Evolutionary conservation across 2,113 vertebrate genomes (phyloP).

Genomic region (Brevimyrus niger): DNA sequence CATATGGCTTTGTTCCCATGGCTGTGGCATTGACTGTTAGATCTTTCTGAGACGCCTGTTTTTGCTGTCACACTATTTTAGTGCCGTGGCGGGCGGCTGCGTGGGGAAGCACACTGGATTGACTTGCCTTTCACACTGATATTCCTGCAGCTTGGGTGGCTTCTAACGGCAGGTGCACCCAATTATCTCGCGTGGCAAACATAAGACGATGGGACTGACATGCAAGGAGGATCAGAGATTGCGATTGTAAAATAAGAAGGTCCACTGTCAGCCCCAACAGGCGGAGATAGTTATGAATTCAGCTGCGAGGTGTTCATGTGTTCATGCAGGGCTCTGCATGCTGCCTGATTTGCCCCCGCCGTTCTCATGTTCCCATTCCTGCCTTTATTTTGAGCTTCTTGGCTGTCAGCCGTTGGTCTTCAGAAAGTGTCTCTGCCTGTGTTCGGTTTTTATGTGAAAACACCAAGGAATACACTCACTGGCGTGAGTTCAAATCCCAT

Average conservation of each 20-base stretch:
- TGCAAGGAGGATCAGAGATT: conserved; percentile 21
- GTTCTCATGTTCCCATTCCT: conserved; percentile 61
- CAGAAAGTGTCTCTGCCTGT: conserved; percentile 56
- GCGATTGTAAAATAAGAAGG: conserved; percentile 49
- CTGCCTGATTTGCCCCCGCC: conserved; percentile 44
- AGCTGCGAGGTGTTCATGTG: conserved; percentile 52
- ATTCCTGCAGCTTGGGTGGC: conserved; percentile 49
- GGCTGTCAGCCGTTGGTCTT: conserved; percentile 49
- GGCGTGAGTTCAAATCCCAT: not conserved
- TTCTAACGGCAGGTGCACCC: conserved; percentile 37
- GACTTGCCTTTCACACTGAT: conserved; percentile 26
- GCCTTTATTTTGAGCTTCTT: conserved; percentile 62
- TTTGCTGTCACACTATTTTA: not conserved
- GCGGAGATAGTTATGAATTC: conserved; percentile 47
- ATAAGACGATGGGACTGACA: conserved; percentile 33
- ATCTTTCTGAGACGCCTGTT: not conserved
- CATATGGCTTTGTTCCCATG: not conserved
- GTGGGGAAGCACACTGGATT: not conserved
- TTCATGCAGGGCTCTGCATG: conserved; percentile 57
- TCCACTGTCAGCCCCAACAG: conserved; percentile 29
- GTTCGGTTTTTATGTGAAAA: conserved; percentile 55
- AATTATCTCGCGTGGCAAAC: conserved; percentile 50
- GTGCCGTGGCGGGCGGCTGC: not conserved
- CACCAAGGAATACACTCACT: not conserved
- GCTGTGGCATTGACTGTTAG: not conserved